A percentile compares a stretch with the other conserved stretches of the same genome.
Evolutionary conservation across 2,797 vertebrate genomes (phyloP).

Genomic region (Otolemur crassicaudatus): DNA sequence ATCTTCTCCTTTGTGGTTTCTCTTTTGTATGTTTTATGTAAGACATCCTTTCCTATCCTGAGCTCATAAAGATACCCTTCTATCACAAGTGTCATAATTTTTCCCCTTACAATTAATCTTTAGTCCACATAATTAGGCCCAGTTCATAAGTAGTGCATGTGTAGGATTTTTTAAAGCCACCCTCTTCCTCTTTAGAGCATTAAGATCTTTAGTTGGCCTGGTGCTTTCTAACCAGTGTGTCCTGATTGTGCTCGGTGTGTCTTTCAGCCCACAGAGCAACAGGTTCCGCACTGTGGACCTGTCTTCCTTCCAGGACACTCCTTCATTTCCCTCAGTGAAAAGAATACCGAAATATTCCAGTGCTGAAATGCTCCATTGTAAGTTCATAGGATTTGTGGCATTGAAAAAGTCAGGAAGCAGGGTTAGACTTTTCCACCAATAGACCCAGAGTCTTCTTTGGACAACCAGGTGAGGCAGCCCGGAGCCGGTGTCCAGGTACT

Average conservation of each 20-base stretch:
- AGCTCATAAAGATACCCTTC: neutral
- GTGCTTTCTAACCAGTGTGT: neutral
- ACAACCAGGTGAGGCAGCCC: neutral
- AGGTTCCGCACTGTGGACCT: neutral
- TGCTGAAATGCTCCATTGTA: neutral
- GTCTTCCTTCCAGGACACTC: too few species aligned
- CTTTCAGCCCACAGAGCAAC: neutral
- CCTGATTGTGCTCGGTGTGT: neutral
- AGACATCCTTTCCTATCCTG: neutral
- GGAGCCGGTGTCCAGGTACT: neutral
- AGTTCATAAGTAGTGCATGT: too few species aligned
- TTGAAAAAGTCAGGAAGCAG: neutral
- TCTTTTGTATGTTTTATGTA: neutral
- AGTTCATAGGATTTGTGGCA: neutral
- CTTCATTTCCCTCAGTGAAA: neutral
- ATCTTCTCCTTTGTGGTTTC: neutral
- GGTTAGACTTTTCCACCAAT: neutral
- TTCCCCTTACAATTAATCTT: neutral
- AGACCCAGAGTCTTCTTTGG: neutral
- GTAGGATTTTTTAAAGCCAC: neutral
- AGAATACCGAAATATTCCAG: too few species aligned
- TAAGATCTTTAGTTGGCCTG: neutral
- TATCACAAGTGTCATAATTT: neutral
- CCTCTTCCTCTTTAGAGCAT: neutral
- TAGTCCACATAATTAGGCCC: neutral